Conservation (phyloP, 2,797 vertebrate species). For the Dermochelys coriacea region DNA sequence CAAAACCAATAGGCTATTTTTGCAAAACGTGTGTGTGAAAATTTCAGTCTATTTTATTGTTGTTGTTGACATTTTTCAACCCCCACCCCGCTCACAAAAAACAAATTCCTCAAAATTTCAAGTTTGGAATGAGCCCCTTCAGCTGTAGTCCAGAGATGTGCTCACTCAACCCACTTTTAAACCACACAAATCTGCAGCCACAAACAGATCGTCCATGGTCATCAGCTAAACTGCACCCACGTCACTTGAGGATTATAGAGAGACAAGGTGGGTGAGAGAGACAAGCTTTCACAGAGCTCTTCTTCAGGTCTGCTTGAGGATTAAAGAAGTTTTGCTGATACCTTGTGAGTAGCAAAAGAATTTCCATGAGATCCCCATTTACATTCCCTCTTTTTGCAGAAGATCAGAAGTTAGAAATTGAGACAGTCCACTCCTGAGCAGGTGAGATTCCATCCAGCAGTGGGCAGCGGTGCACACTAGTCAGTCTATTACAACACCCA, state of each 20-base stretch:
- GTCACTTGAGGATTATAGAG: background rate
- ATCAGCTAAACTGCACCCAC: background rate
- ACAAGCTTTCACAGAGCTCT: background rate
- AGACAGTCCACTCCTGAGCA: background rate
- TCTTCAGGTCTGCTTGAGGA: background rate
- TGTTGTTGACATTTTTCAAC: background rate
- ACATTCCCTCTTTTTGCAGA: background rate
- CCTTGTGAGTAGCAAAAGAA: background rate
- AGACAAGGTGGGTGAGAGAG: background rate
- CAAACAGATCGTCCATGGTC: background rate
- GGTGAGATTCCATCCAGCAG: background rate
- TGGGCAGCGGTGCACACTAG: background rate
- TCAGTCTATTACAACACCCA: background rate
- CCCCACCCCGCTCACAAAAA: background rate
- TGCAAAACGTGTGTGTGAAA: background rate
- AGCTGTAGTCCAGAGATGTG: background rate
- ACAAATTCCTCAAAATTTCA: background rate
- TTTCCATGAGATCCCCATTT: accelerated
- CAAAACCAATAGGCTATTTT: background rate
- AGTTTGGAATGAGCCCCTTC: accelerated
- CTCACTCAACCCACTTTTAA: accelerated
- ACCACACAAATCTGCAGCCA: background rate
- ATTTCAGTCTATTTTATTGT: background rate
- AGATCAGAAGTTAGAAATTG: background rate
- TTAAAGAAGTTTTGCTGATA: background rate